Evolutionary conservation across 2,113 vertebrate species (phyloP), one percentile per base, ranked within the genome.

Genomic region (Eonycteris spelaea): DNA sequence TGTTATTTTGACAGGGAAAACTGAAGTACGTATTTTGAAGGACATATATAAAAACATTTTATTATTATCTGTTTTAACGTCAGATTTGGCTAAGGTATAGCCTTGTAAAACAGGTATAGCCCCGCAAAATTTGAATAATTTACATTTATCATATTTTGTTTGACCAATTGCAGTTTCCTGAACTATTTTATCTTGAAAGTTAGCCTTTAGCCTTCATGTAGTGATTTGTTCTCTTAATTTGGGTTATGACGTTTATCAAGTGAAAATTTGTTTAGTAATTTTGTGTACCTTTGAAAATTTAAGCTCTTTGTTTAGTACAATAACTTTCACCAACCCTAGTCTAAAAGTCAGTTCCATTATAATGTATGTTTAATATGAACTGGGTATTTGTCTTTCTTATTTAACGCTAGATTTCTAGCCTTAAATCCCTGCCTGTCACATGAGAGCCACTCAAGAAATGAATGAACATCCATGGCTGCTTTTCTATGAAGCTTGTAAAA

Each of bases 381-480:
- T n/a, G 3, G 26, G 4, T 4, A 53, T 92, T 91, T 95, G 40
- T 88, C 21, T 77, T 12, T 38, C 30, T 22, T 4, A n/a, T 65
- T 94, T 11, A 19, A 1, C 21, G n/a, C 15, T 86, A 26, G n/a
- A 80, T 90, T 87, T 21, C 26, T 33, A 86, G n/a, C 14, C 14
- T 48, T 85, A 70, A 86, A 40, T 82, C 19, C 13, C 24, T 93
- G 12, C 24, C 19, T 89, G 63, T 70, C 70, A 59, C 15, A 40
- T 6, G 59, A 57, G 10, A 96, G 22, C 5, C 43, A 95, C 90
- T 74, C 8, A 67, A 67, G 26, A 90, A 96, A 93, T 68, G 53
- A 97, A 92, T 85, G 35, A 91, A 83, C 93, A 59, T 74, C 78
- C 63, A 89, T 13, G 86, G 73, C 70, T 96, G 57, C 43, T 86